Conservation (phyloP, 2,113 vertebrate species). For the Alexandromys fortis region DNA sequence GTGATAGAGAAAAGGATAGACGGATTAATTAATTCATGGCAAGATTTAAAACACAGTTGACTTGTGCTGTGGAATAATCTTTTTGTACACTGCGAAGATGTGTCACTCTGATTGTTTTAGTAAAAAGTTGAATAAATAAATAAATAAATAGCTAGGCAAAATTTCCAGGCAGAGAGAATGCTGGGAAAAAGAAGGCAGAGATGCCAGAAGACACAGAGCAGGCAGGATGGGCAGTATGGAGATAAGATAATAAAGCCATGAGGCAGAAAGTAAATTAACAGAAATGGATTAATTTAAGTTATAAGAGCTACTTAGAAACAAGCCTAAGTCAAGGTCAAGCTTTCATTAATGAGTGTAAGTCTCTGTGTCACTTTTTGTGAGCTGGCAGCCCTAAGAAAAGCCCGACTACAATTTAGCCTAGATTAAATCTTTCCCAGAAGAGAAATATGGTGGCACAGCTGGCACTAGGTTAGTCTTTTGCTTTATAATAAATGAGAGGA, state of each 20-base stretch:
- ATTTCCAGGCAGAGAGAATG: not conserved
- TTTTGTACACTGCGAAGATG: not conserved
- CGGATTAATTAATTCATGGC: not conserved
- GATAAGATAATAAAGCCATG: not conserved
- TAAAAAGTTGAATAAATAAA: not conserved
- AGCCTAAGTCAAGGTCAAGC: not conserved
- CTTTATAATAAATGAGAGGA: constrained; percentile 62
- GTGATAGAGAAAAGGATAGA: constrained; percentile 61
- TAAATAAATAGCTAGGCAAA: not conserved
- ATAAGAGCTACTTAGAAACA: not conserved
- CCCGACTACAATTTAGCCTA: not conserved
- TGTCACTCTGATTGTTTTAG: not conserved
- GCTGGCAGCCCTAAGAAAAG: not conserved
- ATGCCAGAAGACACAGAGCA: not conserved
- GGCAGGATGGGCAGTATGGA: not conserved
- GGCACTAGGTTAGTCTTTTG: constrained; percentile 28
- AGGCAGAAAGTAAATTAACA: not conserved
- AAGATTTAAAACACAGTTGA: constrained; percentile 41
- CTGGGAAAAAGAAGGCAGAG: not conserved
- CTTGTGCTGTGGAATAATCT: not conserved
- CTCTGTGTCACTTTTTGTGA: not conserved
- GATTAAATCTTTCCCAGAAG: constrained; percentile 32
- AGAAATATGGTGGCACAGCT: not conserved
- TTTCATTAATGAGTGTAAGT: not conserved
- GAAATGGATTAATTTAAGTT: not conserved